A percentile compares a stretch with the other conserved stretches of the same genome.
Conservation (phyloP, 2,113 vertebrate species). For the Osmerus mordax region DNA sequence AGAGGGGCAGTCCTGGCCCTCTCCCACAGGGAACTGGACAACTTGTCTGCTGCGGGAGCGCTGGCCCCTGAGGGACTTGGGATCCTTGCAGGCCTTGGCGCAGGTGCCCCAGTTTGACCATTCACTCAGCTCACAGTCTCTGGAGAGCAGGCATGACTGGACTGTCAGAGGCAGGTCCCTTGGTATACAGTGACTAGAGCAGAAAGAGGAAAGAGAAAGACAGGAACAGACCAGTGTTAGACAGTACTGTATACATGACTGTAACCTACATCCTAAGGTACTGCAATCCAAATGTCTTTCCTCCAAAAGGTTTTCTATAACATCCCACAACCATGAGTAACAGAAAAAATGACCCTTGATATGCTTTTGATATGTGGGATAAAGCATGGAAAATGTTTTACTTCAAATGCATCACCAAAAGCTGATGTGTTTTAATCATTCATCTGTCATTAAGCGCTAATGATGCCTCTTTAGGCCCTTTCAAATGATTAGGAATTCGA, state of each 20-base stretch:
- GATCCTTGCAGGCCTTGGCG: slow-evolving; percentile 81
- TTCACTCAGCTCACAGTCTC: slow-evolving; percentile 85
- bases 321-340: no score
- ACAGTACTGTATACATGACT: background rate
- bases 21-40: slow-evolving; percentile 79
- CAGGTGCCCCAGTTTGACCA: slow-evolving; percentile 88
- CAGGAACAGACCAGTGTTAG: background rate
- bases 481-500: slow-evolving; percentile 57
- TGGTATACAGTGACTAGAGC: slow-evolving; percentile 81
- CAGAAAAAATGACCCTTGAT: no score
- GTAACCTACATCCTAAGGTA: no score
- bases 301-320: no score
- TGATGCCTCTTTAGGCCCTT: slow-evolving; percentile 42
- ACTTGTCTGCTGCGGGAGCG: slow-evolving; percentile 77
- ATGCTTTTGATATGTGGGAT: no score
- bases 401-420: slow-evolving; percentile 31
- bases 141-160: slow-evolving; percentile 88
- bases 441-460: slow-evolving; percentile 46
- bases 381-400: slow-evolving; percentile 2
- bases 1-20: slow-evolving; percentile 75
- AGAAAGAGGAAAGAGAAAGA: background rate
- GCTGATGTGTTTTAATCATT: slow-evolving; percentile 43
- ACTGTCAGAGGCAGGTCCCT: slow-evolving; percentile 84
- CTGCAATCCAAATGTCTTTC: no score
- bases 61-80: slow-evolving; percentile 69